phyloP scores from a whole-genome alignment of 2,888 invertebrate species.

The Melipona bicolor region DNA sequence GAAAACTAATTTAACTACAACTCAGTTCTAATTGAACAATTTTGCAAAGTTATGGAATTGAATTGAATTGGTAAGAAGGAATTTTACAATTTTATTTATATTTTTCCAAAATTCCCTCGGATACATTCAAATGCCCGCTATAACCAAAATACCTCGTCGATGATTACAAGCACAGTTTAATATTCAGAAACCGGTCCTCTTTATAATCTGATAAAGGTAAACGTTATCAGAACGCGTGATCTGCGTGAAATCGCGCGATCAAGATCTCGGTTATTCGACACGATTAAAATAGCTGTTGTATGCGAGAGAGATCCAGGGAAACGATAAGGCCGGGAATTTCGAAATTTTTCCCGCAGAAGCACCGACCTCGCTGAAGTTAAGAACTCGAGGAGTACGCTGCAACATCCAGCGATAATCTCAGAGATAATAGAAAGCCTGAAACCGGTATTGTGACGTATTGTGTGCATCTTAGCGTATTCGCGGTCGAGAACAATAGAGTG shows the following conservation, averaged over 20 bases:
- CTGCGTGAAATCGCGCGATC: not conserved
- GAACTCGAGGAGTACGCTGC: conserved; percentile 45
- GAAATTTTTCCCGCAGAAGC: conserved; percentile 25
- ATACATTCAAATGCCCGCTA: not conserved
- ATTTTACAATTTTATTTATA: too few relatives aligned
- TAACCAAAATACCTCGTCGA: not conserved
- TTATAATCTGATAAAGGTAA: not conserved
- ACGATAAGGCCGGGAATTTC: conserved; percentile 18
- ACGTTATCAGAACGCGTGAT: not conserved
- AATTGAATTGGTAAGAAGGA: too few relatives aligned
- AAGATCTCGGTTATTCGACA: conserved; percentile 1
- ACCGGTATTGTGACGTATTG: conserved; percentile 76
- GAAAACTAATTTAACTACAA: too few relatives aligned
- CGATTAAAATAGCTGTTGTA: conserved; percentile 26
- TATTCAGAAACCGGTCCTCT: not conserved
- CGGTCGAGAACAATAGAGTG: conserved; percentile 74
- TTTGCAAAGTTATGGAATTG: too few relatives aligned
- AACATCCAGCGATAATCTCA: conserved; percentile 73
- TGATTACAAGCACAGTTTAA: not conserved
- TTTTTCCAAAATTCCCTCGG: not conserved
- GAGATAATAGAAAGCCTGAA: conserved; percentile 72
- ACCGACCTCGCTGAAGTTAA: conserved; percentile 57
- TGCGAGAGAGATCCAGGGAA: not conserved
- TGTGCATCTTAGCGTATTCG: conserved; percentile 71
- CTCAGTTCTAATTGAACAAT: too few relatives aligned